Evolutionary conservation across 2,888 invertebrate genomes (phyloP), one percentile per base, ranked within the genome.

Genomic region (Galerucella calmariensis): DNA sequence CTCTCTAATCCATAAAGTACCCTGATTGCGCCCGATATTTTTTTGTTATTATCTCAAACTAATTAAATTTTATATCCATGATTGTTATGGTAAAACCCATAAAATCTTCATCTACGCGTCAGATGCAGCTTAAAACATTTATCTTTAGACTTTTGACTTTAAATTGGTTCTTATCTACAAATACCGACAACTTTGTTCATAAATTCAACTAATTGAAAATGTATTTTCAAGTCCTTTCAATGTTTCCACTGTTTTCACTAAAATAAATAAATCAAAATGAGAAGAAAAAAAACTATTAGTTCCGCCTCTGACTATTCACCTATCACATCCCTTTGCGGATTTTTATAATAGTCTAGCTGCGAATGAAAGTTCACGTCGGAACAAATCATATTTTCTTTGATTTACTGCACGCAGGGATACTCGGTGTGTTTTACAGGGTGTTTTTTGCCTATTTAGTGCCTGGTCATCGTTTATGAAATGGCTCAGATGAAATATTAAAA

Each of bases 341-440:
- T 72, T 74, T 75, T 77, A 76, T 77, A 74, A 76, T 79, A 75
- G 75, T 72, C 35, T 77, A 67, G 75, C 79, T 79, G 79, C 67
- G 76, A 77, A 77, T 77, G 79, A 79, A 79, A 79, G 79, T 79
- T 79, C 76, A 74, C 75, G 73, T 76, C 75, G 48, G 70, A 77
- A 76, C 79, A 77, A 77, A 79, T 79, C 77, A 77, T 77, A 67
- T 72, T 72, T 70, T n/a, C 67, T 51, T 67, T 77, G 79, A 79
- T 79, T 79, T 79, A 79, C 73, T 69, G 16, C 63, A 46, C 63
- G 46, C 63, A 66, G 68, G 67, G 67, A 69, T 71, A 58, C 62
- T 68, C 58, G 62, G 66, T 63, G 73, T 63, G 73, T 72, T 75
- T 70, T 73, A 69, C 75, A 75, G 75, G 70, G 69, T 76, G 73